These are phyloP conservation scores for Dufourea novaeangliae DNA, from an alignment of 1,140 invertebrate genomes.

Conservation along the genomic window DNA sequence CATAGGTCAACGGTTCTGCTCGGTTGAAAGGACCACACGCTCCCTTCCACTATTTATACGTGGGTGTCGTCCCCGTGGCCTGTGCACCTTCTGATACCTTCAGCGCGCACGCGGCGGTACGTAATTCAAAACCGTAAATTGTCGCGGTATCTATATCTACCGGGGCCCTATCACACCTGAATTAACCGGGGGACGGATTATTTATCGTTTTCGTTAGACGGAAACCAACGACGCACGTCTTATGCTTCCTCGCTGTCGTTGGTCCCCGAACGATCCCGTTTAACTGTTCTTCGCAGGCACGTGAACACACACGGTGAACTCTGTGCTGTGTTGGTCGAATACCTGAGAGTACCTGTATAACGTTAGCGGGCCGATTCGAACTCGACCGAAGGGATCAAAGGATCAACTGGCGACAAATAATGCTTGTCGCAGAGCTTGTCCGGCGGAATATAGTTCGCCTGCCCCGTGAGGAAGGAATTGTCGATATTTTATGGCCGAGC, in stretches of 20 bases:
- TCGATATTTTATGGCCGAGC: no score
- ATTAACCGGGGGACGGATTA: conserved; percentile 25
- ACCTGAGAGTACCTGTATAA: neutral
- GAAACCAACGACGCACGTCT: conserved; percentile 14
- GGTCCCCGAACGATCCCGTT: no score
- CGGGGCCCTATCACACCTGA: conserved; percentile 29
- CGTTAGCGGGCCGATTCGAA: no score
- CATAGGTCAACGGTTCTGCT: conserved; percentile 60
- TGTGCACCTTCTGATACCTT: neutral
- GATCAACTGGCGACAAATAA: no score
- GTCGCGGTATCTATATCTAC: conserved; percentile 35
- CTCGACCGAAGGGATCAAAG: no score
- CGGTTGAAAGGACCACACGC: conserved; percentile 46
- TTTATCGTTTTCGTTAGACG: conserved; percentile 17
- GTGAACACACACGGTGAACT: neutral
- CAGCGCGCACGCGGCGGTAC: neutral
- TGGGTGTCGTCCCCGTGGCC: conserved; percentile 37
- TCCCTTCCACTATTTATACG: conserved; percentile 43
- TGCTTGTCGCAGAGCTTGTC: no score
- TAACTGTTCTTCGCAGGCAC: neutral
- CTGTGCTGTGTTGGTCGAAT: neutral
- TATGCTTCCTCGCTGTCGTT: neutral
- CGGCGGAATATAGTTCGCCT: no score
- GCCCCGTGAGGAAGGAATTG: no score
- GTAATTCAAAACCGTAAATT: conserved; percentile 45